A percentile compares a stretch with the other conserved stretches of the same genome.
Evolutionary conservation across 1,140 invertebrate genomes (phyloP).

Genomic region (Temnothorax longispinosus): DNA sequence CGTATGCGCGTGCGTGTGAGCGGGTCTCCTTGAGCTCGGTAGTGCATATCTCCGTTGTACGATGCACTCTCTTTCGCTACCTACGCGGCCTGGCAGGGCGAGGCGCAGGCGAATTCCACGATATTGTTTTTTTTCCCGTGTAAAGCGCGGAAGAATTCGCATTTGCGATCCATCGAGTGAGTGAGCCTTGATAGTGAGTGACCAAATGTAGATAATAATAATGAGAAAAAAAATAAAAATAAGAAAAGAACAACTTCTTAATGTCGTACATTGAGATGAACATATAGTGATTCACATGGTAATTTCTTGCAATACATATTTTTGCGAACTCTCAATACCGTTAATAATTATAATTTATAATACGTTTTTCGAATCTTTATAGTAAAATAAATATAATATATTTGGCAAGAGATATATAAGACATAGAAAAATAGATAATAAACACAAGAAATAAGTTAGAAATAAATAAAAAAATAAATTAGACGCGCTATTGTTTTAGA

Average conservation of each 20-base stretch:
- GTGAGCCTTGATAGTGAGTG: background rate
- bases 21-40: slow-evolving; percentile 77
- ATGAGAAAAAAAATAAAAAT: background rate
- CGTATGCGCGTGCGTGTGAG: slow-evolving; percentile 58
- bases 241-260: background rate
- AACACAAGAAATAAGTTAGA: background rate
- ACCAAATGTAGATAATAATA: background rate
- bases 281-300: background rate
- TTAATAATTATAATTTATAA: background rate
- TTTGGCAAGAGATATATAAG: background rate
- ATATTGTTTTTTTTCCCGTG: slow-evolving; percentile 29
- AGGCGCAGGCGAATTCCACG: slow-evolving; percentile 38
- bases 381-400: slow-evolving; percentile 12
- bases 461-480: background rate
- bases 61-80: slow-evolving; percentile 62
- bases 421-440: background rate
- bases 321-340: background rate
- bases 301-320: background rate
- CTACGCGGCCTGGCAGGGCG: slow-evolving; percentile 33
- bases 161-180: background rate
- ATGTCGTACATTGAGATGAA: background rate
- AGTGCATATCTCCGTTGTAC: slow-evolving; percentile 70
- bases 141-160: slow-evolving; percentile 11
- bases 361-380: background rate
- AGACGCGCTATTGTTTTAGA: too few relatives aligned